phyloP scores from a whole-genome alignment of 2,797 vertebrate species.

The Sebastes goodei region DNA sequence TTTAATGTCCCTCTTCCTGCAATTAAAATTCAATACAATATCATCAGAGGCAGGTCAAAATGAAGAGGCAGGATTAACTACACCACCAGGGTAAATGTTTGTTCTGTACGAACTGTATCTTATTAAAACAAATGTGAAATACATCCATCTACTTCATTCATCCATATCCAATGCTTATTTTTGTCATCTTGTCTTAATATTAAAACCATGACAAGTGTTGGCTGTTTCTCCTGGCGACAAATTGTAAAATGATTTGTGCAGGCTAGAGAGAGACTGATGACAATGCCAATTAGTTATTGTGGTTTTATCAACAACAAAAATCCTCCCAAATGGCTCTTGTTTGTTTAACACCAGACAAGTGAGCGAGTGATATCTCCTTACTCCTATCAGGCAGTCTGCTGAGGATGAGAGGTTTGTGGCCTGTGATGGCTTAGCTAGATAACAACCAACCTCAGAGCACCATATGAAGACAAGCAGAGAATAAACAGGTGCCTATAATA shows the following conservation, averaged over 20 bases:
- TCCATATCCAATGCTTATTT: not conserved
- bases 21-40: not conserved
- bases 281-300: not conserved
- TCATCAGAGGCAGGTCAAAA: not conserved
- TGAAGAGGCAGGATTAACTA: not conserved
- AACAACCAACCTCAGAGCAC: not conserved
- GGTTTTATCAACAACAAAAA: not conserved
- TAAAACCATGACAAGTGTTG: not conserved
- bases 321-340: not conserved
- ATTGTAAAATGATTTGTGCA: slow-evolving; percentile 2
- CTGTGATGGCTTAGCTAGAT: not conserved
- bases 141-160: not conserved
- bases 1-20: not conserved
- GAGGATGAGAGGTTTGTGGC: not conserved
- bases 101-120: not conserved
- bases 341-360: not conserved
- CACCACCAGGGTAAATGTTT: not conserved
- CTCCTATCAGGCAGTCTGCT: not conserved
- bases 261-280: not conserved
- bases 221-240: not conserved
- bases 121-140: not conserved
- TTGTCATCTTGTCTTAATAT: not conserved
- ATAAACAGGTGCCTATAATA: not conserved
- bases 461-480: not conserved
- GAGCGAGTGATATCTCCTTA: not conserved